Conservation (phyloP, 2,113 vertebrate species). For the Cygnus buccinator region DNA sequence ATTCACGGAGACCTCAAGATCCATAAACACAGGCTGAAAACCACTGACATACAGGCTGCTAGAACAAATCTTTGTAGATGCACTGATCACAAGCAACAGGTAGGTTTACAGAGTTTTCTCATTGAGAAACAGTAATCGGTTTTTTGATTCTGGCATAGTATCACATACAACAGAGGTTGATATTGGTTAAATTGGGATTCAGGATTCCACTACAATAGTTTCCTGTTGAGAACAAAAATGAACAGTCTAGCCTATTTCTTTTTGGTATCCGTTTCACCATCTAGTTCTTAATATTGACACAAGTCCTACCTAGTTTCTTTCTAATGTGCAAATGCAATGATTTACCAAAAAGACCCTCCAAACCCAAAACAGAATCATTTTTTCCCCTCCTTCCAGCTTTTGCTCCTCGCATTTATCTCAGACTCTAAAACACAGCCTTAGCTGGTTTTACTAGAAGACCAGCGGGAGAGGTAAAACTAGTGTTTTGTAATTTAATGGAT, state of each 20-base stretch:
- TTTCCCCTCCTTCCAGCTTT: not conserved
- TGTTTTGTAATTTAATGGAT: not conserved
- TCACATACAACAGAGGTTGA: not conserved
- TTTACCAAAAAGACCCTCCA: not conserved
- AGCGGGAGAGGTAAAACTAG: not conserved
- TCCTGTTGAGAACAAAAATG: not conserved
- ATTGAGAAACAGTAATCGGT: not conserved
- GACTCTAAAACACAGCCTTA: not conserved
- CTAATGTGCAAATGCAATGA: not conserved
- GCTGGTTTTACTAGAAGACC: not conserved
- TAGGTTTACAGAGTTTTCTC: not conserved
- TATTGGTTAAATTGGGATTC: not conserved
- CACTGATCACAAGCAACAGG: not conserved
- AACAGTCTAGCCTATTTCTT: not conserved
- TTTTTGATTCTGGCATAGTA: not conserved
- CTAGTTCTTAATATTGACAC: not conserved
- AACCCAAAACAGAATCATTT: not conserved
- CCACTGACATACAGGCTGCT: not conserved
- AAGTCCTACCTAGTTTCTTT: not conserved
- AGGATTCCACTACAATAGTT: not conserved
- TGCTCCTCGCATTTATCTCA: not conserved
- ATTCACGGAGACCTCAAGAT: not conserved
- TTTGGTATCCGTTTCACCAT: not conserved
- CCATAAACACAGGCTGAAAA: not conserved
- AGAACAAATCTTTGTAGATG: not conserved